These are phyloP conservation scores for Gallinago solitaria DNA, from an alignment of 2,797 vertebrate genomes.

Conservation along the genomic window DNA sequence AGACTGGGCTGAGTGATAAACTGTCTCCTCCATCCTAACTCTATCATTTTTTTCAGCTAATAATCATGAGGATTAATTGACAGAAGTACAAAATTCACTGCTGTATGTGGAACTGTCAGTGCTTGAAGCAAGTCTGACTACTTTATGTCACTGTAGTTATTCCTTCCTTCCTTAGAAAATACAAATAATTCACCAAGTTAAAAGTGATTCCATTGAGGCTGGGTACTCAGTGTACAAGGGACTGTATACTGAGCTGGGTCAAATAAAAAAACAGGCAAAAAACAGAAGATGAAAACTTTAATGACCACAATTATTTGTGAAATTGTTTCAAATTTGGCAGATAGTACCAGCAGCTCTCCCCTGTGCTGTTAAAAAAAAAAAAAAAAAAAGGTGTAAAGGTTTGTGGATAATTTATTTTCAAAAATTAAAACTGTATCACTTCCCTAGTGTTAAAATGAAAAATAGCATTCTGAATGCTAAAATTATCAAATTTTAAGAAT, in stretches of 20 bases:
- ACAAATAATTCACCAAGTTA: background rate
- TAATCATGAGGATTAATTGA: conserved; percentile 2
- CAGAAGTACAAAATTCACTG: background rate
- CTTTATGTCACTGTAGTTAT: background rate
- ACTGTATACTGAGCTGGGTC: background rate
- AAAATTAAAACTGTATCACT: background rate
- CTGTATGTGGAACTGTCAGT: background rate
- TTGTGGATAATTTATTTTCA: background rate
- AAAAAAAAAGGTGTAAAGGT: background rate
- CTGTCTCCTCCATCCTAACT: background rate
- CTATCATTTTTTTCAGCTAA: background rate
- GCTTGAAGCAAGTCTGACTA: background rate
- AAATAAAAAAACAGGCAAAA: background rate
- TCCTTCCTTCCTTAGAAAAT: background rate
- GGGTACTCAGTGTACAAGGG: background rate
- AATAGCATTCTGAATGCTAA: background rate
- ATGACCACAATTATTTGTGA: background rate
- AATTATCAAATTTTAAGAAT: background rate
- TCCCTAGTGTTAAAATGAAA: background rate
- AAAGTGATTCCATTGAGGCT: background rate
- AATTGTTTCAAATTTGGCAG: background rate
- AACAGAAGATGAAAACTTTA: background rate
- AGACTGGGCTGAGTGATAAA: background rate
- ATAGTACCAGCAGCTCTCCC: background rate
- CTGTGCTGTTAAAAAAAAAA: background rate